Evolutionary conservation across 2,797 vertebrate genomes (phyloP).

Genomic region (Trachurus trachurus): DNA sequence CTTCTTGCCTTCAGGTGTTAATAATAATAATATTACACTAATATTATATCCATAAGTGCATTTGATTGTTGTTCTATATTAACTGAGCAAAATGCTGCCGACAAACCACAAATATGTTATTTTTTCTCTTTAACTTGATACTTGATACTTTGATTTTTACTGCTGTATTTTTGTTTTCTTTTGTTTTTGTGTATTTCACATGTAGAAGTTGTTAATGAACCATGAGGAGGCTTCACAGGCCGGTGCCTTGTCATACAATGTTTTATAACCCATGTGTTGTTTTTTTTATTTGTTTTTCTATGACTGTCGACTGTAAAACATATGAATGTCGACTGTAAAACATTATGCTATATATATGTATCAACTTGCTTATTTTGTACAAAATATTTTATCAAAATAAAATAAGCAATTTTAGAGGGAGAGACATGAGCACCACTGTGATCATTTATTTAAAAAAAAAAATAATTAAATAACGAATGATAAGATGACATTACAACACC

Average conservation of each 20-base stretch:
- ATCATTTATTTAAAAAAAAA: neutral
- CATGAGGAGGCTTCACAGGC: constrained; percentile 20
- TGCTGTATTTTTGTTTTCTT: constrained; percentile 19
- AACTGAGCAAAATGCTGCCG: constrained; percentile 2
- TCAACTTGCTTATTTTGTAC: constrained; percentile 61
- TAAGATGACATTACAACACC: no score
- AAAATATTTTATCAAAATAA: constrained; percentile 63
- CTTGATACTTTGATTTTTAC: constrained; percentile 15
- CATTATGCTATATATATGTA: constrained; percentile 7
- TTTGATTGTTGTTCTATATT: constrained; percentile 3
- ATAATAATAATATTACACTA: neutral
- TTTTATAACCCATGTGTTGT: constrained; percentile 63
- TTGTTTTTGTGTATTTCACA: neutral
- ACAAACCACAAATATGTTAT: no score
- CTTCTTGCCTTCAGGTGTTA: constrained; percentile 47
- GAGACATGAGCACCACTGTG: neutral
- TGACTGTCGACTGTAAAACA: constrained; percentile 36
- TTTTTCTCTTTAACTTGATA: constrained; percentile 37
- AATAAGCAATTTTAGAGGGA: constrained; percentile 40
- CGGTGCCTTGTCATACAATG: constrained; percentile 36
- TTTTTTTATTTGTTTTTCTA: constrained; percentile 50
- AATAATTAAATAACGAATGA: neutral
- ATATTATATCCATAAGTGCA: neutral
- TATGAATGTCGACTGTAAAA: constrained; percentile 37
- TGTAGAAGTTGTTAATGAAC: constrained; percentile 29